Conservation (phyloP, 53 echinoderm and acorn worm species). For the Antedon mediterranea region DNA sequence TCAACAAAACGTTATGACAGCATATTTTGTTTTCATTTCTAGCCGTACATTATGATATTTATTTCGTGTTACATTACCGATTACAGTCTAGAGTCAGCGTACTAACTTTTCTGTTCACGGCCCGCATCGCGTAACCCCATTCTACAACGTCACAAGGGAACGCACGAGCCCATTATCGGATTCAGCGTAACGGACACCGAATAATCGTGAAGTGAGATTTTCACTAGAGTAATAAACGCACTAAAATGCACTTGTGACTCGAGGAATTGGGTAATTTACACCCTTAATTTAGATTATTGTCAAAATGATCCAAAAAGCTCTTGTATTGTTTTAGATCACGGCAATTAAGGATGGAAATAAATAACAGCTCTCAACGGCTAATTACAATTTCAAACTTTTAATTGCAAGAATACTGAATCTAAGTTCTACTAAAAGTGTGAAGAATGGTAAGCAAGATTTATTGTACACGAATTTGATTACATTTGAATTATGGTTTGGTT, state of each 20-base stretch:
- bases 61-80: neutral
- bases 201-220: neutral
- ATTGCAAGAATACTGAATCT: neutral
- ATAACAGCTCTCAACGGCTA: neutral
- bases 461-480: neutral
- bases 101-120: neutral
- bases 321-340: neutral
- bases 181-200: neutral
- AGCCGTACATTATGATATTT: neutral
- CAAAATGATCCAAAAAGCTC: neutral
- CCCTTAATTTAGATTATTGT: conserved; percentile 1
- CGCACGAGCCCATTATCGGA: neutral
- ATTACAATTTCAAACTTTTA: conserved; percentile 1
- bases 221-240: neutral
- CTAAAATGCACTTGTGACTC: neutral
- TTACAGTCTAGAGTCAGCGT: neutral
- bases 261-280: neutral
- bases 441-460: neutral
- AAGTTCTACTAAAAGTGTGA: neutral
- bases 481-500: conserved; percentile 1
- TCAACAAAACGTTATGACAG: neutral
- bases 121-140: neutral
- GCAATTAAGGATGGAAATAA: neutral
- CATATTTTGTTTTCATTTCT: neutral
- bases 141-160: neutral